A percentile compares a stretch with the other conserved stretches of the same genome.
These are phyloP conservation scores for Paradoxurus hermaphroditus DNA, from an alignment of 2,113 vertebrate genomes.

Conservation along the genomic window DNA sequence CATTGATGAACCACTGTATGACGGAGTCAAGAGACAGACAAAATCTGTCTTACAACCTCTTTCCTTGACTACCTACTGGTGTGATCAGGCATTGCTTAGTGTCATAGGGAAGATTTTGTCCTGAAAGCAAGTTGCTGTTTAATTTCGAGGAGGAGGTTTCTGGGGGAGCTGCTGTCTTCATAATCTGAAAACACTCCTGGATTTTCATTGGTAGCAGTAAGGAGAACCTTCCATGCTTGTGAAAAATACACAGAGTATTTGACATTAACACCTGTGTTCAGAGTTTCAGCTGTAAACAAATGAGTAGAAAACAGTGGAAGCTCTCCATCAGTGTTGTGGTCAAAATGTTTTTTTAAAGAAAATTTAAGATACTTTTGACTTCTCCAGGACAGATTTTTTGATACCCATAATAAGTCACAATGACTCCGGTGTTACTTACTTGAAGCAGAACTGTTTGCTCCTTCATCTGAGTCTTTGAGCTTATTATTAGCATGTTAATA, in stretches of 20 bases:
- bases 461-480: neutral
- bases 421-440: neutral
- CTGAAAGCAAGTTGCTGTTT: neutral
- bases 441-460: neutral
- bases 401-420: neutral
- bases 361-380: neutral
- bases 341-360: neutral
- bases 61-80: neutral
- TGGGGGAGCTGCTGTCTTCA: neutral
- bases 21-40: neutral
- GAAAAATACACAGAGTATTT: neutral
- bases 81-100: neutral
- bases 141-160: neutral
- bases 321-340: neutral
- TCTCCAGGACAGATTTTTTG: neutral
- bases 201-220: neutral
- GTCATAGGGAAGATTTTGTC: neutral
- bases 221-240: neutral
- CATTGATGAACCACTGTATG: neutral
- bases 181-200: fast-evolving
- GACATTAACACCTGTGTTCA: neutral
- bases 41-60: neutral
- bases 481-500: neutral
- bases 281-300: neutral
- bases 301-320: neutral